Base-by-base conservation (phyloP, 2,888 invertebrate genomes). In the Osmoderma eremita region DNA sequence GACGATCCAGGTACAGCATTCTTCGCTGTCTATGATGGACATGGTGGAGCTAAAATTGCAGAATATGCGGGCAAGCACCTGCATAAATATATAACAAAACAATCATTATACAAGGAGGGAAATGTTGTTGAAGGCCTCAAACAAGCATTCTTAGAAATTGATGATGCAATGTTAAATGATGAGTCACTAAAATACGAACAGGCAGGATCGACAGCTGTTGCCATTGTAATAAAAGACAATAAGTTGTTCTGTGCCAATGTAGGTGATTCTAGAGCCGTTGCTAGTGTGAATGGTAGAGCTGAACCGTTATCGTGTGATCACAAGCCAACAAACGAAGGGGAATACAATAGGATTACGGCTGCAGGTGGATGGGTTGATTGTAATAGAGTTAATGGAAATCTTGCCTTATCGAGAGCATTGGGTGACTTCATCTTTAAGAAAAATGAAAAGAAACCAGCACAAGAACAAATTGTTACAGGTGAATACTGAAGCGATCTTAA, bases 401-500 rank as follows among this genome's bases (percentile, higher is more conserved):
- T 99, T 72, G 98, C 99, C 0, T 84, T 99, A 54, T 98, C 98
- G 1, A 86, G 98, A 73, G 98, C 99, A 0, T 85, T 99, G 1
- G 99, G 99, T 0, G 99, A 99, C 84, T 99, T 97, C 82, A 91
- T 93, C 68, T 99, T 97, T 83, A 99, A 99, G 83, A 88, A 90
- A 74, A 98, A 98, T 83, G 89, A 91, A 63, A 87, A 89, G 67
- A 92, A 94, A 80, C 86, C 88, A 66, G 88, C 97, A 3, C 92
- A 96, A 81, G 95, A 98, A 80, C 99, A 99, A 85, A 95, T 98
- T 76, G 98, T 99, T 54, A 97, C 97, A 79, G 97, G 97, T 97
- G 82, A 61, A 53, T 53, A 38, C 13, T 15, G 50, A 50, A n/a
- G n/a, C n/a, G n/a, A n/a, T n/a, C n/a, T 30, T 10, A 30, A 30